These are phyloP conservation scores for Bufo gargarizans DNA, from an alignment of 2,113 vertebrate genomes.

Conservation along the genomic window DNA sequence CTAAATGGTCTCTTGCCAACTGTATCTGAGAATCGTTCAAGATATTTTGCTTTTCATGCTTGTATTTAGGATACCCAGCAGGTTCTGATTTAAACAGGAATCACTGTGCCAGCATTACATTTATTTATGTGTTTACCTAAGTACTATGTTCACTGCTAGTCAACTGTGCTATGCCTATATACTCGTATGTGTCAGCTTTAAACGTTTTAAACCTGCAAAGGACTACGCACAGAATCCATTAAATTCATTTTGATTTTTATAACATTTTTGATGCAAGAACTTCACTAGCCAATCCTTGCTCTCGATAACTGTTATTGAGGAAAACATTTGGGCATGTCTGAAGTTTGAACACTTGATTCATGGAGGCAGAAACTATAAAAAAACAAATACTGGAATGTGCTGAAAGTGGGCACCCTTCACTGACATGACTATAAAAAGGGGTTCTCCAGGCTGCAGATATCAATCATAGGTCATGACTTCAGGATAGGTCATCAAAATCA, in stretches of 20 bases:
- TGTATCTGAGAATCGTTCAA: conserved; percentile 85
- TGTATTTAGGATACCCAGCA: conserved; percentile 49
- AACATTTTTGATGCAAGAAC: neutral
- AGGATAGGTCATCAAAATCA: too few relatives aligned
- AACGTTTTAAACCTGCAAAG: neutral
- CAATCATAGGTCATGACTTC: too few relatives aligned
- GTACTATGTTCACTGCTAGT: neutral
- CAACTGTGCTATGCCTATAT: neutral
- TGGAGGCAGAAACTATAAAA: too few relatives aligned
- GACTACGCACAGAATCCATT: neutral
- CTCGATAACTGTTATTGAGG: too few relatives aligned
- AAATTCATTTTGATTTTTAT: neutral
- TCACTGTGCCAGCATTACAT: conserved; percentile 50
- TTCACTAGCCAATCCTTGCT: neutral
- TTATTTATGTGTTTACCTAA: conserved; percentile 49
- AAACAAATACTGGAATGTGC: too few relatives aligned
- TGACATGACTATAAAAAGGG: too few relatives aligned
- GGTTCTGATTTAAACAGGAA: conserved; percentile 55
- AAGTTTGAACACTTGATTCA: too few relatives aligned
- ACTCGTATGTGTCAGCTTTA: neutral
- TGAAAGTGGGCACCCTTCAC: too few relatives aligned
- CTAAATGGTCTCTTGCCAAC: conserved; percentile 88
- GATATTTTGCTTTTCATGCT: conserved; percentile 73
- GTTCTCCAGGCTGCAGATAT: too few relatives aligned
- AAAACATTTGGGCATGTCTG: too few relatives aligned